These are phyloP conservation scores for Chironomus riparius DNA, from an alignment of 2,888 invertebrate genomes.

Conservation along the genomic window DNA sequence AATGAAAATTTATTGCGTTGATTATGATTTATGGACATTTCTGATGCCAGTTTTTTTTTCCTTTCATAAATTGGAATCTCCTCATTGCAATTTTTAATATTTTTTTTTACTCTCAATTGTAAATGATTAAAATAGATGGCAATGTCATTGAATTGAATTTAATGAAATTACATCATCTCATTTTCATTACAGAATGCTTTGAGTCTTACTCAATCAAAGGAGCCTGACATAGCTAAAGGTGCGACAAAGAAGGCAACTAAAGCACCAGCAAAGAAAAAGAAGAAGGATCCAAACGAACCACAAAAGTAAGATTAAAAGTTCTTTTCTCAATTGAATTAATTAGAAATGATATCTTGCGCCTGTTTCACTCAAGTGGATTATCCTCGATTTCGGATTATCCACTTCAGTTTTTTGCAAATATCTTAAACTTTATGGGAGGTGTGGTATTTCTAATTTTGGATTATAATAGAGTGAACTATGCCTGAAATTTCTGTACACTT, in stretches of 20 bases:
- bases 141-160: no score
- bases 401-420: no score
- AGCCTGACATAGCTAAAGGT: constrained; percentile 29
- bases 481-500: no score
- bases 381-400: no score
- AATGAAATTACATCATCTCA: no score
- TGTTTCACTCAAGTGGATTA: no score
- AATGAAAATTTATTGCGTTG: constrained; percentile 26
- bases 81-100: constrained; percentile 4
- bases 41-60: constrained; percentile 5
- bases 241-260: constrained; percentile 52
- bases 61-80: constrained; percentile 24
- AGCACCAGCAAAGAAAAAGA: constrained; percentile 67
- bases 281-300: constrained; percentile 90
- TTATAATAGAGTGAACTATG: no score
- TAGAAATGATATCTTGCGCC: no score
- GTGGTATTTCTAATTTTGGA: no score
- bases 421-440: no score
- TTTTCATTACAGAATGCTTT: constrained; percentile 10
- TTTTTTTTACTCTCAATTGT: background rate
- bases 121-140: no score
- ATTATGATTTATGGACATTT: constrained; percentile 27
- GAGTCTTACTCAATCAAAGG: background rate
- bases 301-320: constrained; percentile 70
- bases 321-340: no score